phyloP scores from a whole-genome alignment of 2,113 vertebrate genomes.

The Neodon shergylaensis region DNA sequence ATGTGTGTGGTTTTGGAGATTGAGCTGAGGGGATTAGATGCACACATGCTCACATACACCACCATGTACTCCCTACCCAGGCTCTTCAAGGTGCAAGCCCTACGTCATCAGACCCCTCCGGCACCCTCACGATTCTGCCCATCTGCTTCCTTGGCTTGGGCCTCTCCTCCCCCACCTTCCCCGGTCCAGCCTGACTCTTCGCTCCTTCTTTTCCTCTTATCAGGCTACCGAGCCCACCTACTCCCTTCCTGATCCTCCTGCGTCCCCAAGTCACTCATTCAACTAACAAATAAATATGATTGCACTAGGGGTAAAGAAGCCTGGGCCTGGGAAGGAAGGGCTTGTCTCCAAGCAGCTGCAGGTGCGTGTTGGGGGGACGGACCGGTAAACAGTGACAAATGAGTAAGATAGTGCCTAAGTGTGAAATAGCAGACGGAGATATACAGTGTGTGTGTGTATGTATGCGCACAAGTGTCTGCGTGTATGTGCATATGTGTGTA shows the following conservation, averaged over 20 bases:
- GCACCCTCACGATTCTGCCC: not conserved
- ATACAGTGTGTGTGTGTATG: not conserved
- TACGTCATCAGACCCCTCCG: not conserved
- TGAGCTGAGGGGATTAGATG: not conserved
- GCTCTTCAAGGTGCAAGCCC: not conserved
- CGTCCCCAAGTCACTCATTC: not conserved
- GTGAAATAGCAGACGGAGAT: not conserved
- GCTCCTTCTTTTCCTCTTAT: not conserved
- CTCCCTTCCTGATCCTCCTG: not conserved
- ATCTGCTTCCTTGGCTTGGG: conserved; percentile 38
- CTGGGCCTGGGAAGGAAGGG: not conserved
- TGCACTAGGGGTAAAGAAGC: not conserved
- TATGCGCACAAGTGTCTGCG: not conserved
- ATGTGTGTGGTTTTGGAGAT: not conserved
- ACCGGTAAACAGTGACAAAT: not conserved
- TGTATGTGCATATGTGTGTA: not conserved
- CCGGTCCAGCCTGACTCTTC: not conserved
- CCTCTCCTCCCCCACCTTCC: not conserved
- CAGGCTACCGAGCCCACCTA: not conserved
- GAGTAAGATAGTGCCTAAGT: not conserved
- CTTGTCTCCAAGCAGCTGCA: not conserved
- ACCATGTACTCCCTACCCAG: not conserved
- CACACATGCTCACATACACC: not conserved
- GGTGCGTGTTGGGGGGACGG: not conserved
- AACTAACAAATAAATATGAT: not conserved